These are phyloP conservation scores for Atta cephalotes DNA, from an alignment of 1,140 invertebrate species.

Conservation along the genomic window DNA sequence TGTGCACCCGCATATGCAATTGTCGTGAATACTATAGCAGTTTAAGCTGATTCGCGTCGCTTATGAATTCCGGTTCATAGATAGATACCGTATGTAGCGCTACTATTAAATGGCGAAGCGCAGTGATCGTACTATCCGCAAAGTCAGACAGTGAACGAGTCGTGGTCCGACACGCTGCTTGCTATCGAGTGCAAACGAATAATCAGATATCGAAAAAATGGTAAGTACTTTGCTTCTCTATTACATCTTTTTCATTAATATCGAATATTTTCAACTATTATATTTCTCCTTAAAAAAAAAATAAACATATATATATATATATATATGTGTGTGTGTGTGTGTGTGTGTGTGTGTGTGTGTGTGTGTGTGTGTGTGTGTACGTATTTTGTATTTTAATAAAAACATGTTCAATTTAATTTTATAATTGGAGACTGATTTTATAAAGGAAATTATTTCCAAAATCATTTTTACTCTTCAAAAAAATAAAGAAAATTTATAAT, in stretches of 20 bases:
- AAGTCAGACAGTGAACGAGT: slow-evolving; percentile 69
- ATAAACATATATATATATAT: not conserved
- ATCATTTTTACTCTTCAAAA: not conserved
- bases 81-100: slow-evolving; percentile 64
- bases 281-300: not conserved
- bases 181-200: not conserved
- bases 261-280: not conserved
- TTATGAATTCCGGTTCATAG: slow-evolving; percentile 41
- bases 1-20: not conserved
- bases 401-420: not conserved
- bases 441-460: not conserved
- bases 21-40: slow-evolving; percentile 53
- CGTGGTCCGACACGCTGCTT: slow-evolving; percentile 52
- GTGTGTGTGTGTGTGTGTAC: not conserved
- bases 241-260: not conserved
- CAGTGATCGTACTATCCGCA: slow-evolving; percentile 68
- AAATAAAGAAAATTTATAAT: not conserved
- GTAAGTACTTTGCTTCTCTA: slow-evolving; percentile 48
- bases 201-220: slow-evolving; percentile 47
- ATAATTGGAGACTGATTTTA: not conserved
- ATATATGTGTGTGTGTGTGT: too few relatives aligned
- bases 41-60: slow-evolving; percentile 39
- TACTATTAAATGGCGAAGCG: slow-evolving; percentile 66
- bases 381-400: not conserved
- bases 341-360: too few relatives aligned